These are phyloP conservation scores for Bufo bufo DNA, from an alignment of 2,113 vertebrate species.

Conservation along the genomic window DNA sequence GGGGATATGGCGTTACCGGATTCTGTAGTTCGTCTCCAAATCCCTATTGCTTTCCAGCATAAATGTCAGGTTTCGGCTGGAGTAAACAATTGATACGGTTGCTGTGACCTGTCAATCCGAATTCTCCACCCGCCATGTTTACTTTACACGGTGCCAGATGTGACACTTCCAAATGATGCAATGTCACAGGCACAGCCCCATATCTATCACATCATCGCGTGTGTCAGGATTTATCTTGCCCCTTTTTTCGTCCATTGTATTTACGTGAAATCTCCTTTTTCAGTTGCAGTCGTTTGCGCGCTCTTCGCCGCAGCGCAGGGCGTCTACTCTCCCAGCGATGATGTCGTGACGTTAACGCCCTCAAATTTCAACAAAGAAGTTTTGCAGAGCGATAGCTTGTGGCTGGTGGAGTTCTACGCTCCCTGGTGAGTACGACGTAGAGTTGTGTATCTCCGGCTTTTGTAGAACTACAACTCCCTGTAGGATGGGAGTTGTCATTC, in stretches of 20 bases:
- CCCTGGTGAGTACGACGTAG: conserved; percentile 85
- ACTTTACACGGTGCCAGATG: not conserved
- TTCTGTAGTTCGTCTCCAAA: no score
- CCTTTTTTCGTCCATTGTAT: not conserved
- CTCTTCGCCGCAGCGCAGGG: conserved; percentile 77
- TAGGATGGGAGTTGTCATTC: not conserved
- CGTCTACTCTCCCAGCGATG: conserved; percentile 86
- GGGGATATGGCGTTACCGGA: no score
- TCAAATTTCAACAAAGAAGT: conserved; percentile 94
- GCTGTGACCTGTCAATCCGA: not conserved
- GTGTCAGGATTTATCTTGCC: no score
- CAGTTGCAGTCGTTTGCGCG: conserved; percentile 83
- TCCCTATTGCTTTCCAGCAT: no score
- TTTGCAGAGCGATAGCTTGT: conserved; percentile 88
- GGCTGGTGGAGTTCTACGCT: conserved; percentile 96
- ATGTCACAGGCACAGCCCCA: not conserved
- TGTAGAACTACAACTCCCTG: not conserved
- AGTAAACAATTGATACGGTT: not conserved
- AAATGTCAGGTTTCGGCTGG: no score
- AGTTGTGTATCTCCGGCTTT: not conserved
- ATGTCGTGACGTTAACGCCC: conserved; percentile 88
- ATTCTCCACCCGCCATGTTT: not conserved
- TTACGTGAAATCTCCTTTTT: conserved; percentile 38
- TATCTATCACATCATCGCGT: no score
- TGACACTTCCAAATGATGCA: not conserved